Base-by-base conservation (phyloP, 2,888 invertebrate species). In the Epistrophe grossulariae region DNA sequence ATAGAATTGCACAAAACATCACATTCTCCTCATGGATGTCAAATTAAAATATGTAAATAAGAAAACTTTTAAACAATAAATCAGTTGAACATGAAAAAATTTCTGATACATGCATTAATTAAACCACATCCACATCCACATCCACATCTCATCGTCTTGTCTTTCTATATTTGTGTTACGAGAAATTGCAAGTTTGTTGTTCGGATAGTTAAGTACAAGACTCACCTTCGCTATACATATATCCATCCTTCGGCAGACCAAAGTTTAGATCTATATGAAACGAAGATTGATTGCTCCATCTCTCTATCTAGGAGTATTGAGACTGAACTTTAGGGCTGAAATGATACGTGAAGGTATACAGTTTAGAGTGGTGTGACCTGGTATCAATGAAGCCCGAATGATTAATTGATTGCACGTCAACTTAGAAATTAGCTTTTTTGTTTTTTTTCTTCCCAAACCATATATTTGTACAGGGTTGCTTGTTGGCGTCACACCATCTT, bases 361-460 rank as follows among this genome's bases (percentile, higher is more conserved):
- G 73, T 70, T 79, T 43, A 55, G 62, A 64, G 62, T 79, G 38
- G 43, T 70, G 60, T 50, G 73, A 80, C 62, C 81, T 77, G 57
- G 71, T 50, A 78, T 50, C 78, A 64, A 74, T 81, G 85, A 66
- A 74, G 85, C 79, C 17, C 38, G 70, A 77, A 82, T 85, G 85
- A 85, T 85, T 74, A 85, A 85, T 85, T 81, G 81, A 78, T 78
- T 73, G 82, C 78, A 74, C 74, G 74, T 70, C 78, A 78, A 78
- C 62, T 78, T 74, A 24, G 73, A 74, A 78, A 85, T 85, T 79
- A 78, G 78, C 57, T 78, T 81, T 71, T 68, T 73, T 28, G 2
- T 31, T 31, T 31, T 78, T 81, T 74, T 68, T 73, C 35, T 4
- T 45, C 48, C 0, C 11, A 38, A 31, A 19, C 66, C 59, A 24